Conservation (phyloP, 2,888 invertebrate species). For the Endotricha flammealis region DNA sequence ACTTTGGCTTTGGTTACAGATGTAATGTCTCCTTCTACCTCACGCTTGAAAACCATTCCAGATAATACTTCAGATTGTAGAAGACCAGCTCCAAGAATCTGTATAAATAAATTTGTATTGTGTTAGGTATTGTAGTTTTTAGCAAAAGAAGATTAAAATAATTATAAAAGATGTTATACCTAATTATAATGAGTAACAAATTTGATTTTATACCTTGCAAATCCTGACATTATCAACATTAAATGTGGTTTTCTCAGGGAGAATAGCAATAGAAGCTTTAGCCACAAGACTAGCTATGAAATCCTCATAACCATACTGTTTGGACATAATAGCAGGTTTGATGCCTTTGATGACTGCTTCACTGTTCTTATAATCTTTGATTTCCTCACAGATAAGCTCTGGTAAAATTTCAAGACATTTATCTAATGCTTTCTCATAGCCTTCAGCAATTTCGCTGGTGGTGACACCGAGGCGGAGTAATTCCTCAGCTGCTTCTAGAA, state of each 20-base stretch:
- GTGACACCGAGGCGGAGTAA: constrained; percentile 95
- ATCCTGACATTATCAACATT: constrained; percentile 99
- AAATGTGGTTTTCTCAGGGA: constrained; percentile 92
- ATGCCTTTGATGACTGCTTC: constrained; percentile 86
- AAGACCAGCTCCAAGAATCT: constrained; percentile 90
- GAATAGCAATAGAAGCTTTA: constrained; percentile 91
- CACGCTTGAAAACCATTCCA: constrained; percentile 98
- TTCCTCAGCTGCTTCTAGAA: constrained; percentile 95
- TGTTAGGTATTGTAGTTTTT: no score
- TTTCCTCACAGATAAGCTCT: constrained; percentile 85
- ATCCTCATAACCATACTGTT: constrained; percentile 98
- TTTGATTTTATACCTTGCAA: constrained; percentile 82
- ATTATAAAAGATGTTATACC: no score
- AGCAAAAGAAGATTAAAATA: no score
- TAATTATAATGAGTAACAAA: no score
- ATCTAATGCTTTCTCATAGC: constrained; percentile 93
- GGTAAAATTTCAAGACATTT: constrained; percentile 95
- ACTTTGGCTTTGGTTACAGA: constrained; percentile 90
- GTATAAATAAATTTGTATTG: no score
- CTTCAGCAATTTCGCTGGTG: constrained; percentile 97
- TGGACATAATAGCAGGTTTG: constrained; percentile 93
- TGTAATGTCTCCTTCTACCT: constrained; percentile 94
- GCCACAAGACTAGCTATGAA: constrained; percentile 91
- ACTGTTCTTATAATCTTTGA: constrained; percentile 82
- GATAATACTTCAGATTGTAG: constrained; percentile 88